Evolutionary conservation across 1,140 invertebrate species (phyloP).

Genomic region (Mycetomoellerius zeteki): DNA sequence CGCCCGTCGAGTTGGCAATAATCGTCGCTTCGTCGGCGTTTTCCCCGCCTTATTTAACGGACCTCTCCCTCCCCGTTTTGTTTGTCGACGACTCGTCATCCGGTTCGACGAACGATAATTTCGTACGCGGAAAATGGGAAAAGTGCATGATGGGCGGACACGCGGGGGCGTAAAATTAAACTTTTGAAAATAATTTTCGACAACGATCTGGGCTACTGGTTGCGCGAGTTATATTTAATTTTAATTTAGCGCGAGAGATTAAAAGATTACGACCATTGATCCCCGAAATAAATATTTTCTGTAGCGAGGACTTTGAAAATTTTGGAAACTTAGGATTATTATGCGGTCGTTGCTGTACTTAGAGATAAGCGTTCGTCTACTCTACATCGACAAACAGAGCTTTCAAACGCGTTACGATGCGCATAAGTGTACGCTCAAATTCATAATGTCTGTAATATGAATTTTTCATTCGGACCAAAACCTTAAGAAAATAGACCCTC

Average conservation of each 20-base stretch:
- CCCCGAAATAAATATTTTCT: not conserved
- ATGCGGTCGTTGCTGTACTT: not conserved
- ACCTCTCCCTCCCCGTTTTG: slow-evolving; percentile 1
- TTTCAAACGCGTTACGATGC: not conserved
- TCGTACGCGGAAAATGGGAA: not conserved
- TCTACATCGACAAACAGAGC: not conserved
- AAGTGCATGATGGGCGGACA: not conserved
- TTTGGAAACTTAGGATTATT: not conserved
- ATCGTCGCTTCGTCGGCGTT: slow-evolving; percentile 52
- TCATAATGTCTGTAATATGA: slow-evolving; percentile 11
- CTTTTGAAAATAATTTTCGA: not conserved
- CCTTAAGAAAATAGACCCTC: slow-evolving; percentile 5
- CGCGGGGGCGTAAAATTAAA: not conserved
- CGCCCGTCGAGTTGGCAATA: slow-evolving; percentile 45
- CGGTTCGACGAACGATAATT: not conserved
- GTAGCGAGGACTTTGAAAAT: not conserved
- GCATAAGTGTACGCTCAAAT: not conserved
- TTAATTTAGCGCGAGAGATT: not conserved
- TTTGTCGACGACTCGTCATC: slow-evolving; percentile 27
- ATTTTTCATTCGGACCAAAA: slow-evolving; percentile 38
- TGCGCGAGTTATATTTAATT: not conserved
- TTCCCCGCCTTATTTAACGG: slow-evolving; percentile 49
- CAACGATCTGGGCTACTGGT: not conserved
- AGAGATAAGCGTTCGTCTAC: not conserved
- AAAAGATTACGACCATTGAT: not conserved